phyloP scores from a whole-genome alignment of 2,888 invertebrate genomes.

The Leptarthrus brevirostris region DNA sequence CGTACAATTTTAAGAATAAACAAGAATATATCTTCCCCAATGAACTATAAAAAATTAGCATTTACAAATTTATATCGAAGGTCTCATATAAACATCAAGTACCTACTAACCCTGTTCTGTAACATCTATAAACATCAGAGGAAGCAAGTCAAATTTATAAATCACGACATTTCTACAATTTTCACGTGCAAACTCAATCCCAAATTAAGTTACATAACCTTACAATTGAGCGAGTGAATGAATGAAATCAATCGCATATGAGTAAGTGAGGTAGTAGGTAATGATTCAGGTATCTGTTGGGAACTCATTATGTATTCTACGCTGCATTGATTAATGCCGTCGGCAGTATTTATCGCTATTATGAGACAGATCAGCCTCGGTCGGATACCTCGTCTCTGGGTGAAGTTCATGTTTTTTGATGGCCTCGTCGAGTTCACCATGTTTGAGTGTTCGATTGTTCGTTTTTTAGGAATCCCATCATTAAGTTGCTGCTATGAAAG shows the following conservation, averaged over 20 bases:
- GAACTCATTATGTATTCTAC: background rate
- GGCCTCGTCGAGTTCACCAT: background rate
- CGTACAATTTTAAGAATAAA: no score
- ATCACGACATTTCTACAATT: background rate
- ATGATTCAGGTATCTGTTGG: no score
- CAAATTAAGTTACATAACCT: background rate
- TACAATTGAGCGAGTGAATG: background rate
- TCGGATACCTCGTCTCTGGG: background rate
- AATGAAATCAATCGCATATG: background rate
- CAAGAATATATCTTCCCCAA: no score
- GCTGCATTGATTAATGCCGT: background rate
- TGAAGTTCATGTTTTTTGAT: background rate
- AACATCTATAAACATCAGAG: no score
- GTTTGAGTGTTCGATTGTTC: background rate
- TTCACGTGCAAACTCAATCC: background rate
- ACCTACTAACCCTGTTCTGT: no score
- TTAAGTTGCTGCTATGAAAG: no score
- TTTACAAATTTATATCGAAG: no score
- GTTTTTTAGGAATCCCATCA: no score
- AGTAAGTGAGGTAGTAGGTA: no score
- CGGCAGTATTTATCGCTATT: background rate
- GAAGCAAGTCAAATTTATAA: background rate
- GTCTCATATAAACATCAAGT: no score
- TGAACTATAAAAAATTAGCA: no score
- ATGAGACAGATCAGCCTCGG: background rate